phyloP scores from a whole-genome alignment of 2,888 invertebrate genomes.

The Phorcus lineatus region DNA sequence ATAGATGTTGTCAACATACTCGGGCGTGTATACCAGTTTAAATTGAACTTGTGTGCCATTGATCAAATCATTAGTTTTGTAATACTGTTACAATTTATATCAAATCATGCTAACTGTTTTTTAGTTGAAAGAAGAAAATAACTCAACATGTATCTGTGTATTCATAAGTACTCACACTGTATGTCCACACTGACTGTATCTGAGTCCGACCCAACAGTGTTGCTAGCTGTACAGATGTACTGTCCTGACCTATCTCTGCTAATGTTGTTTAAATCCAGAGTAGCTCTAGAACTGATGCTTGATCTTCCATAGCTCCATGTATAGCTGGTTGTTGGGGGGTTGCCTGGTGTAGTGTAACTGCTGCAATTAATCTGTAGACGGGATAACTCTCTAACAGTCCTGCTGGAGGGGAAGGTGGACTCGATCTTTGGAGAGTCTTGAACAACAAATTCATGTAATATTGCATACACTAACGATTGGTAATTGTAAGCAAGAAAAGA shows the following conservation, averaged over 20 bases:
- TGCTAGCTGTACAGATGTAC: background rate
- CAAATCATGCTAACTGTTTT: too few species aligned
- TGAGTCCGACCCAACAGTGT: background rate
- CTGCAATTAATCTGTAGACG: background rate
- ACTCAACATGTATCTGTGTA: too few species aligned
- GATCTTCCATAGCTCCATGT: background rate
- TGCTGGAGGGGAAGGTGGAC: background rate
- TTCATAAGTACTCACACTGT: background rate
- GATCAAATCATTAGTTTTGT: too few species aligned
- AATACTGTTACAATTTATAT: too few species aligned
- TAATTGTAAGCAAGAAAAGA: too few species aligned
- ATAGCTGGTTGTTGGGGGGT: conserved; percentile 3
- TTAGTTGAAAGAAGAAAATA: too few species aligned
- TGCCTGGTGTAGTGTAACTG: background rate
- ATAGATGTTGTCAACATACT: too few species aligned
- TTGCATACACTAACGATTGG: too few species aligned
- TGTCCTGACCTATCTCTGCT: background rate
- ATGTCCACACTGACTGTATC: background rate
- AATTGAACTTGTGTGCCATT: too few species aligned
- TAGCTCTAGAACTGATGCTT: background rate
- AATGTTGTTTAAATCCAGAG: background rate
- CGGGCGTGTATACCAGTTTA: too few species aligned
- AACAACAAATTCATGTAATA: too few species aligned
- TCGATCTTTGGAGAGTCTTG: too few species aligned
- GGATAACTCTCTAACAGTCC: background rate